Evolutionary conservation across 2,888 invertebrate species (phyloP), one percentile per base, ranked within the genome.

Genomic region (Alloplasta piceator): DNA sequence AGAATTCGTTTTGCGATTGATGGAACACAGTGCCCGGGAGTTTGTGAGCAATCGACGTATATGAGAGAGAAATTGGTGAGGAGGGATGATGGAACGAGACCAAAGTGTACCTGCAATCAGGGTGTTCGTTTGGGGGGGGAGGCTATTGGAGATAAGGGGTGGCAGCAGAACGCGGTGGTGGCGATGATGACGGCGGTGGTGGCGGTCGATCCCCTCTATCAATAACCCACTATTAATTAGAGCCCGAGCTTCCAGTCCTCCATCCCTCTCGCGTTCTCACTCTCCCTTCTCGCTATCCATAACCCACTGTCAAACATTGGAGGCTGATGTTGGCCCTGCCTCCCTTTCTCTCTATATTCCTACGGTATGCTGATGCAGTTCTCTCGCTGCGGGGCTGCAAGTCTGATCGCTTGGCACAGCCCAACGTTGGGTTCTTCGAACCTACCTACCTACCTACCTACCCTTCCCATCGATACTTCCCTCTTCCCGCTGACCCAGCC

Each of bases 261-360:
- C 50, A 6, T 55, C 58, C 6, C 7, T 41, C 10, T 10, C 48
- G 1, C 48, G 10, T 12, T 46, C 48, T 10, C 55, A 7, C 10
- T 48, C 56, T 55, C 46, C 14, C 43, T 46, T 36, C 66, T 46
- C 52, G 68, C 67, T 84, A 84, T 76, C 83, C 78, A 80, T 82
- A 82, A 80, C 78, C 82, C 73, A 73, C 80, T 78, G 78, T 85
- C 86, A 87, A 87, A 87, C 83, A 86, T 84, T 83, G 81, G 64
- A 48, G 56, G 36, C 63, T 16, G 71, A 58, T 43, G 36, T 38
- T 38, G 61, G 6, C 66, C 7, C 39, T 56, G 63, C 66, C 72
- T 61, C 76, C 63, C 67, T 75, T 61, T 26, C 26, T 26, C 26
- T 3, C 26, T 26, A 26, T 26, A 26, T 26, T 26, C 3, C 26